Base-by-base conservation (phyloP, 2,113 vertebrate genomes). In the Tachysurus fulvidraco region DNA sequence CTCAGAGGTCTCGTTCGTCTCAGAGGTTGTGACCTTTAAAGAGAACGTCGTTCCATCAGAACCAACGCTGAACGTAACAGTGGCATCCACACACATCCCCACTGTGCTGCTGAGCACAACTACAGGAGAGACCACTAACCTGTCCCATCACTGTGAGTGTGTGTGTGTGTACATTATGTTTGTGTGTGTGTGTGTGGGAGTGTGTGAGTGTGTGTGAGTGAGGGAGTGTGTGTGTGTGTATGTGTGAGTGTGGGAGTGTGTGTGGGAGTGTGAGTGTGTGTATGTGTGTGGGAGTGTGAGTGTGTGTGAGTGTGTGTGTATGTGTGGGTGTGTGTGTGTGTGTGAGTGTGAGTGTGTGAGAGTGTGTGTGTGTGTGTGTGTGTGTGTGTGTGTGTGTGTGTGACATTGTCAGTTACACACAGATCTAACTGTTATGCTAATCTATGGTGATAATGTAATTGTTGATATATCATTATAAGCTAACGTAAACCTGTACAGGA, bases 101-200 rank as follows among this genome's bases (percentile, higher is more conserved):
- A 91, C 0, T 86, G 86, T 10, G 91, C 67, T 50, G 21, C 92
- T 92, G 85, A 94, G 93, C 74, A 87, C 89, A 8, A 90, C 91
- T 73, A 94, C 93, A 85, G 94, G 94, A 25, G 94, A 94, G 71
- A 95, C 94, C 89, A 96, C 93, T 94, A 98, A 96, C 91, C 92
- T 98, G 80, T 98, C 97, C 14, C 97, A 97, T 83, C 97, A 97
- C 93, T 97, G 98, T 99, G 93, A 97, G 83, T 28, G 23, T 83
- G 80, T 86, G 81, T 62, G 87, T 59, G 52, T 54, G 16, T 55
- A 21, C n/a, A n/a, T n/a, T n/a, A n/a, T n/a, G n/a, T n/a, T n/a
- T 78, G 74, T 78, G 52, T 78, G 16, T 23, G 50, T 16, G 21
- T 6, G 46, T 21, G 6, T 50, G 44, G 50, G 11, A 36, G 5